Percentiles rank a stretch among this genome's conserved stretches.
Evolutionary conservation across 2,888 invertebrate species (phyloP).

Genomic region (Alentia gelatinosa): DNA sequence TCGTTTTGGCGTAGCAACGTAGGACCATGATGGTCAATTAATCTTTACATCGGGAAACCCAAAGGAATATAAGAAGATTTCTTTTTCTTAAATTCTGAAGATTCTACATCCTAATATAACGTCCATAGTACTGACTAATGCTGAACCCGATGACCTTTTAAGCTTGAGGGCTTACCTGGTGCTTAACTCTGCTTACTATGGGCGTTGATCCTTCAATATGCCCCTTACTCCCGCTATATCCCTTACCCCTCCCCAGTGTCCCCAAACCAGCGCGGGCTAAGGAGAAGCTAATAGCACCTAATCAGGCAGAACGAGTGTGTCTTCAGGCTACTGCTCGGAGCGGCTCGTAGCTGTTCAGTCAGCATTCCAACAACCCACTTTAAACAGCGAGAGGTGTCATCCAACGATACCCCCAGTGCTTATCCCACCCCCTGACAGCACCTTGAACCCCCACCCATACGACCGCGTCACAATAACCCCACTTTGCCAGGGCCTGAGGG

Average conservation of each 20-base stretch:
- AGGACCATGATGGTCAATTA: too few relatives aligned
- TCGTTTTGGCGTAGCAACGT: too few relatives aligned
- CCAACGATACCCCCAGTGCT: background rate
- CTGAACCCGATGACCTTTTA: too few relatives aligned
- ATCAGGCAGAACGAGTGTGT: slow-evolving; percentile 24
- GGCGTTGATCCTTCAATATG: background rate
- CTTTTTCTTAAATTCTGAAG: too few relatives aligned
- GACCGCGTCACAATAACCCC: slow-evolving; percentile 21
- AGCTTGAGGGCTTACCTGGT: background rate
- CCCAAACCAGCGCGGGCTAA: background rate
- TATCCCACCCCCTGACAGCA: background rate
- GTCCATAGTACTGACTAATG: too few relatives aligned
- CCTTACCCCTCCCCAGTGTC: background rate
- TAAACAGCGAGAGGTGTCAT: background rate
- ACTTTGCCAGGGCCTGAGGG: too few relatives aligned
- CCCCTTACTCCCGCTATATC: too few relatives aligned
- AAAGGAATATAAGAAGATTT: too few relatives aligned
- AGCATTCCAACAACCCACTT: background rate
- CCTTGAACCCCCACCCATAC: too few relatives aligned
- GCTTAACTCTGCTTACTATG: background rate
- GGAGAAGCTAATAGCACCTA: slow-evolving; percentile 24
- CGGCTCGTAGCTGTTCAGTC: background rate
- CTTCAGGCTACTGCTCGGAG: slow-evolving; percentile 5
- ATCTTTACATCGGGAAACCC: too few relatives aligned
- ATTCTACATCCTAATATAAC: too few relatives aligned